phyloP scores from a whole-genome alignment of 2,797 vertebrate genomes.

The Falco novaeseelandiae region DNA sequence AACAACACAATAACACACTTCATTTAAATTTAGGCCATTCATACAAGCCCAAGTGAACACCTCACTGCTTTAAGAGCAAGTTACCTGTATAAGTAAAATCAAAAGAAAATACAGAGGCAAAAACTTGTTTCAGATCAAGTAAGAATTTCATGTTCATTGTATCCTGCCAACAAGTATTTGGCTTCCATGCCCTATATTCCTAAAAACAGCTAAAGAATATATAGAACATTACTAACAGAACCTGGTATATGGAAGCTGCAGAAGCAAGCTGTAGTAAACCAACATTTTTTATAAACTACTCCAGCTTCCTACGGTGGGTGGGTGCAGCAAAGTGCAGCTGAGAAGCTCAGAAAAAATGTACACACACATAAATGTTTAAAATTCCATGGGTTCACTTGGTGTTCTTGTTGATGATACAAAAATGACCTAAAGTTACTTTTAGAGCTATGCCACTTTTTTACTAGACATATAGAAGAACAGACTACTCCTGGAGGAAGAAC shows the following conservation, averaged over 20 bases:
- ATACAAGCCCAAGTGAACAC: background rate
- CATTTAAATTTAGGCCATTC: background rate
- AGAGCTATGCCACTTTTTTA: background rate
- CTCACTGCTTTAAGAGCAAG: background rate
- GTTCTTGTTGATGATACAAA: background rate
- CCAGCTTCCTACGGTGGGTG: background rate
- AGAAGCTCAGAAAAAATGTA: background rate
- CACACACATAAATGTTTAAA: background rate
- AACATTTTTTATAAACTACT: background rate
- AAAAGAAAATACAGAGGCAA: background rate
- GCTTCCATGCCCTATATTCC: background rate
- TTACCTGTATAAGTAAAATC: background rate
- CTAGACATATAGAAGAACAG: background rate
- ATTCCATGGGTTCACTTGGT: background rate
- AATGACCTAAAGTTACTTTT: background rate
- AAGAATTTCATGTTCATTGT: background rate
- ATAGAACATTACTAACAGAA: background rate
- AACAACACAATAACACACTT: background rate
- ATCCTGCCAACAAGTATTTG: background rate
- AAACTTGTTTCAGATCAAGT: background rate
- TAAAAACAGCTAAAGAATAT: background rate
- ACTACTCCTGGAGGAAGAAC: background rate
- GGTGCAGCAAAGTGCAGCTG: background rate
- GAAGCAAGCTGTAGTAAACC: background rate
- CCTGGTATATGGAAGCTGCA: background rate